Conservation (phyloP, 2,113 vertebrate genomes). For the Cheirogaleus medius region DNA sequence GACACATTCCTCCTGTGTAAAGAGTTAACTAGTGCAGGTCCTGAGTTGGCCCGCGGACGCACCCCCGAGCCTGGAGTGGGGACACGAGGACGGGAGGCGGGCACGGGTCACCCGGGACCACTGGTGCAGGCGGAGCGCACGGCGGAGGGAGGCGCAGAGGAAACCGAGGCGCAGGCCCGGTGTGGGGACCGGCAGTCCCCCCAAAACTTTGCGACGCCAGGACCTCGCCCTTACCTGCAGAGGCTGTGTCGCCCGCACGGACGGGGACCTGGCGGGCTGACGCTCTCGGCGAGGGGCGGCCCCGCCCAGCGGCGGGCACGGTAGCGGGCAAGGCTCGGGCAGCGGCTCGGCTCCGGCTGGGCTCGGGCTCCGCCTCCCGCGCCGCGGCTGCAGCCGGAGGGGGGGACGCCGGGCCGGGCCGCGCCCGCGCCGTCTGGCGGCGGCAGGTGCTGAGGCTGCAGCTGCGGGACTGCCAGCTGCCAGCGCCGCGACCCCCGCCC, state of each 20-base stretch:
- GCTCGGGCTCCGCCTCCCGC: conserved; percentile 59
- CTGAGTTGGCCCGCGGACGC: not conserved
- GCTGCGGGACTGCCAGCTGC: conserved; percentile 67
- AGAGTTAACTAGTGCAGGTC: conserved; percentile 34
- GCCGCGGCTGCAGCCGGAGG: conserved; percentile 44
- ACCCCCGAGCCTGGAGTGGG: not conserved
- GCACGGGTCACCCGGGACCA: not conserved
- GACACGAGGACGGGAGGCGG: not conserved
- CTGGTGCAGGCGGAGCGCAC: conserved; percentile 28
- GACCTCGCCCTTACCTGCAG: conserved; percentile 75
- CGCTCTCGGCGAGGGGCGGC: conserved; percentile 18
- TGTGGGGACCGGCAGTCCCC: not conserved
- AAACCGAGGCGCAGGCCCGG: conserved; percentile 61
- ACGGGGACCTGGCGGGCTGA: conserved; percentile 32
- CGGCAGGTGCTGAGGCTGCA: conserved; percentile 71
- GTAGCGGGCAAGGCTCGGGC: conserved; percentile 29
- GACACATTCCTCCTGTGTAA: not conserved
- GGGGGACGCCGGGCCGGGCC: not conserved
- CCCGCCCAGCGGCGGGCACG: conserved; percentile 40
- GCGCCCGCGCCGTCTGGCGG: conserved; percentile 59
- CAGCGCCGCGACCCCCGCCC: conserved; percentile 50
- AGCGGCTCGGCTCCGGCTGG: conserved; percentile 2
- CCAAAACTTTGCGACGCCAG: conserved; percentile 64
- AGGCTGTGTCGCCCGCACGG: conserved; percentile 56
- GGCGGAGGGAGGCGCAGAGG: conserved; percentile 40